Evolutionary conservation across 2,888 invertebrate species (phyloP).

Genomic region (Nymphalis c-album): DNA sequence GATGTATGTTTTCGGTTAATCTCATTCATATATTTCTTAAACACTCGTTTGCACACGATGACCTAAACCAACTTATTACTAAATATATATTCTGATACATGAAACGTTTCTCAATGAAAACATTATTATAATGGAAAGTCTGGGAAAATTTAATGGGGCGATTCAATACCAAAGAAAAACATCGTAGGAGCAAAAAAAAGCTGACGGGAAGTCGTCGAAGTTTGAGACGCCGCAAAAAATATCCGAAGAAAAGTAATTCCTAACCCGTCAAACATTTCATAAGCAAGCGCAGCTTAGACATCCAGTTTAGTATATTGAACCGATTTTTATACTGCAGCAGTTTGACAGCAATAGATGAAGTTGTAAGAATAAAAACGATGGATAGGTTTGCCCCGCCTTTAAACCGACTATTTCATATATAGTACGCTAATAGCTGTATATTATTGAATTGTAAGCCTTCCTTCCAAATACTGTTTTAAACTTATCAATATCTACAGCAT

Average conservation of each 20-base stretch:
- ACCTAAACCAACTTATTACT: background rate
- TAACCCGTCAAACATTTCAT: constrained; percentile 74
- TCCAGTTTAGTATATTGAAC: constrained; percentile 49
- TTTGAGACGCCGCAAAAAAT: constrained; percentile 39
- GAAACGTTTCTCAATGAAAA: constrained; percentile 1
- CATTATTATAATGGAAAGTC: background rate
- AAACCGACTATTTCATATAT: constrained; percentile 45
- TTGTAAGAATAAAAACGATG: constrained; percentile 10
- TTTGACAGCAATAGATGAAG: constrained; percentile 35
- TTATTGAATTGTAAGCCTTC: too few relatives aligned
- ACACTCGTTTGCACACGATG: background rate
- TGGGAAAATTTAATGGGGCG: background rate
- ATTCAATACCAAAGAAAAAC: constrained; percentile 22
- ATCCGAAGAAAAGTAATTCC: constrained; percentile 61
- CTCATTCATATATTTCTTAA: background rate
- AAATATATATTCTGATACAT: background rate
- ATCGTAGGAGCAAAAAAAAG: constrained; percentile 19
- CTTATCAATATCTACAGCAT: too few relatives aligned
- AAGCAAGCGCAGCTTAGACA: constrained; percentile 51
- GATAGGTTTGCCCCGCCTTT: constrained; percentile 22
- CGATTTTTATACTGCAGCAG: constrained; percentile 57
- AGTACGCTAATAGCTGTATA: constrained; percentile 49
- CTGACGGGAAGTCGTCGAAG: constrained; percentile 15
- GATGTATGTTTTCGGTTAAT: background rate
- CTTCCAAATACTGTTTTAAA: too few relatives aligned